Evolutionary conservation across 2,113 vertebrate species (phyloP).

Genomic region (Leucopsar rothschildi): DNA sequence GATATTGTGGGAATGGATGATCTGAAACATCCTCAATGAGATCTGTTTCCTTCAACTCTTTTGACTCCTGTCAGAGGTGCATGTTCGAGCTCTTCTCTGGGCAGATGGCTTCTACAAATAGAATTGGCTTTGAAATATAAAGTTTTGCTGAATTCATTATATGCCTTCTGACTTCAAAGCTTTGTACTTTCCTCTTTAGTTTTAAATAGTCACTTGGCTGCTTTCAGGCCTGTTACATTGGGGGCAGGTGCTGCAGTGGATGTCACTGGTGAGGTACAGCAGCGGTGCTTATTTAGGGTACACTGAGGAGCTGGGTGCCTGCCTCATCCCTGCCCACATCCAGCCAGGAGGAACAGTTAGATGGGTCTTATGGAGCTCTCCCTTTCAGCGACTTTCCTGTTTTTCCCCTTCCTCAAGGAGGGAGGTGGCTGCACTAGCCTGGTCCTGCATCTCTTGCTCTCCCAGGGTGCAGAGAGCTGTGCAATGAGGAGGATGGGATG

Average conservation of each 20-base stretch:
- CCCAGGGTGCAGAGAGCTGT: fast-evolving
- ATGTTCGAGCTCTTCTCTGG: conserved; percentile 25
- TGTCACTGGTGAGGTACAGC: background rate
- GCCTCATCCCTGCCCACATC: background rate
- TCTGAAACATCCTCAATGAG: background rate
- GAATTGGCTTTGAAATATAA: conserved; percentile 56
- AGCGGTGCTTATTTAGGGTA: fast-evolving
- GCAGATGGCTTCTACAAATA: conserved; percentile 63
- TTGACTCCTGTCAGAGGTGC: conserved; percentile 49
- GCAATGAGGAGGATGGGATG: background rate
- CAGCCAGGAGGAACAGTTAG: background rate
- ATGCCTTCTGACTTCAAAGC: conserved; percentile 59
- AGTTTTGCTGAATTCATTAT: conserved; percentile 57
- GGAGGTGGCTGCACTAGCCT: background rate
- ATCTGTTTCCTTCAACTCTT: conserved; percentile 36
- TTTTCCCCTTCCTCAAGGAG: background rate
- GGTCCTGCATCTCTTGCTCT: background rate
- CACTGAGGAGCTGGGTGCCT: background rate
- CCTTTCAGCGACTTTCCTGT: background rate
- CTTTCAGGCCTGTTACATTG: background rate
- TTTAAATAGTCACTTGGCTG: conserved; percentile 27
- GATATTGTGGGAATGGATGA: conserved; percentile 19
- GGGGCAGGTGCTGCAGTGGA: background rate
- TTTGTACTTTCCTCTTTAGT: conserved; percentile 42
- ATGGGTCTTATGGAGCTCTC: background rate